A percentile compares a stretch with the other conserved stretches of the same genome.
These are phyloP conservation scores for Homalodisca vitripennis DNA, from an alignment of 1,140 invertebrate species.

Conservation along the genomic window DNA sequence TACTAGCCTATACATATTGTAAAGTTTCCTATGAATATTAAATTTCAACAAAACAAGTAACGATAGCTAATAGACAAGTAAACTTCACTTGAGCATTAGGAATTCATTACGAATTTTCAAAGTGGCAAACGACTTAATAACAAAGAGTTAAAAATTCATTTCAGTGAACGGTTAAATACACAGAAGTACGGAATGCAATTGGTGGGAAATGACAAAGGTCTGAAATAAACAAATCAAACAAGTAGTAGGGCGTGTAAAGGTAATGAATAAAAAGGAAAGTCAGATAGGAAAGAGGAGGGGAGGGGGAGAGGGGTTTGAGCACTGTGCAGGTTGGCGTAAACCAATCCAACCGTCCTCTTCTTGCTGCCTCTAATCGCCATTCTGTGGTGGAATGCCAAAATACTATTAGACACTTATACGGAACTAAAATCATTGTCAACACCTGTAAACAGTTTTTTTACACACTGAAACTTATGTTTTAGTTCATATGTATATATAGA, in stretches of 20 bases:
- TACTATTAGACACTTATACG: constrained; percentile 8
- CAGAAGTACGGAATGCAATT: not conserved
- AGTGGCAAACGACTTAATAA: too few species aligned
- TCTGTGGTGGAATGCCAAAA: constrained; percentile 12
- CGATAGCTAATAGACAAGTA: too few species aligned
- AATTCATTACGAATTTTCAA: too few species aligned
- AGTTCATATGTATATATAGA: too few species aligned
- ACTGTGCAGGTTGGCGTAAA: not conserved
- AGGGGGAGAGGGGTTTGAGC: not conserved
- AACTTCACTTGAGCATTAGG: too few species aligned
- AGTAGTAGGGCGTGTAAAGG: not conserved
- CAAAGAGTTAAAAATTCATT: not conserved
- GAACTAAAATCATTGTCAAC: not conserved
- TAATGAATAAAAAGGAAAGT: not conserved
- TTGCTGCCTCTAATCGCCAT: not conserved
- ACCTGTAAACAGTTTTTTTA: constrained; percentile 9
- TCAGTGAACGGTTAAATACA: not conserved
- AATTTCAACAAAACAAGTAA: too few species aligned
- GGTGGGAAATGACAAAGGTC: not conserved
- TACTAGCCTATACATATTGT: too few species aligned
- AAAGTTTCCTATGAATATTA: too few species aligned
- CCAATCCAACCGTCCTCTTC: not conserved
- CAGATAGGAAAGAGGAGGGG: not conserved
- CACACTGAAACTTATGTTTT: too few species aligned
- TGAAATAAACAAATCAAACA: not conserved